Conservation (phyloP, 1,140 invertebrate species). For the Hestina assimilis region DNA sequence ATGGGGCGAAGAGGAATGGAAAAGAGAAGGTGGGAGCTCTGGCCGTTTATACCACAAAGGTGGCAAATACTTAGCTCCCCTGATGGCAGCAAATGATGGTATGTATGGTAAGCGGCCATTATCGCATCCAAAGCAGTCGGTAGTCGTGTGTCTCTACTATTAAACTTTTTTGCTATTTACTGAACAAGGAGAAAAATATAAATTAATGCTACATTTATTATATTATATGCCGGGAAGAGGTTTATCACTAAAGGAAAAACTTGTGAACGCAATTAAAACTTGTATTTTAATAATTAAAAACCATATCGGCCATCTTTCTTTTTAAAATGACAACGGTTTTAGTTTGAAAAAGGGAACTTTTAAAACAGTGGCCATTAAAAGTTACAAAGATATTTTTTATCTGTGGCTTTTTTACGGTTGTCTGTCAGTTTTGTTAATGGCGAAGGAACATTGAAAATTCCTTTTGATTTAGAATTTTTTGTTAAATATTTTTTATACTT, state of each 20-base stretch:
- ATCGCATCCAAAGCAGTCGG: too few species aligned
- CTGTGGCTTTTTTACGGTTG: background rate
- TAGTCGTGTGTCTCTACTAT: too few species aligned
- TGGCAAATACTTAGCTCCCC: too few species aligned
- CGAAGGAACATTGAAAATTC: background rate
- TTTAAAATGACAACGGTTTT: constrained; percentile 7
- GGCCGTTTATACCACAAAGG: too few species aligned
- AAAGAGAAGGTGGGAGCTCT: too few species aligned
- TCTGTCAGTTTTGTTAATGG: background rate
- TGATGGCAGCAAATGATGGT: too few species aligned
- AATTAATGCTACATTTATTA: too few species aligned
- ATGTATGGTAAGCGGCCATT: too few species aligned
- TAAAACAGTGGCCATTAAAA: constrained; percentile 15
- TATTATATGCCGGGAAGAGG: background rate
- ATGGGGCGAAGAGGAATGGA: too few species aligned
- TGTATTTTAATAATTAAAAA: constrained; percentile 2
- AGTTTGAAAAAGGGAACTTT: constrained; percentile 3
- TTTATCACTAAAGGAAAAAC: background rate
- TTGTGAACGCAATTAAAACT: background rate
- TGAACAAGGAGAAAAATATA: too few species aligned
- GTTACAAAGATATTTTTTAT: constrained; percentile 6
- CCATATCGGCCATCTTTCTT: background rate
- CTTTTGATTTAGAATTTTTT: too few species aligned
- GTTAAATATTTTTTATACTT: background rate
- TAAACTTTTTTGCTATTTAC: too few species aligned